phyloP scores from a whole-genome alignment of 1,140 invertebrate genomes.

The Drosophila burlai region DNA sequence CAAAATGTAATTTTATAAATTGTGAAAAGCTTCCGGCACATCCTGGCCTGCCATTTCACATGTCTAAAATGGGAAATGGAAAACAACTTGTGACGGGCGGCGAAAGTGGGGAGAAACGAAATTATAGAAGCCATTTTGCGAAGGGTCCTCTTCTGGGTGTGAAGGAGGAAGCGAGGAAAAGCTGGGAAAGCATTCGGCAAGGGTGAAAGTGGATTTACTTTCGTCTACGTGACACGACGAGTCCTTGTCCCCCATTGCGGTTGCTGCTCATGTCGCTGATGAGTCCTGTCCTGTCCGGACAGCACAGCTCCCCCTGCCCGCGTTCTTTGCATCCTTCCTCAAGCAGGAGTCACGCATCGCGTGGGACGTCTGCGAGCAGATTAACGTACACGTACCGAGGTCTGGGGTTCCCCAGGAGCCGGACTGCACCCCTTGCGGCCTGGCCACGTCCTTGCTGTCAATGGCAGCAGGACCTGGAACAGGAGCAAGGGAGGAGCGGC shows the following conservation, averaged over 20 bases:
- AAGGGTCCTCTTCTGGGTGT: not conserved
- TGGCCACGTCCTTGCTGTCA: slow-evolving; percentile 68
- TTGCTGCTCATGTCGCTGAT: slow-evolving; percentile 48
- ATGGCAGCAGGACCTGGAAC: slow-evolving; percentile 43
- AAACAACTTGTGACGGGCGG: slow-evolving; percentile 35
- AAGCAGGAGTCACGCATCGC: slow-evolving; percentile 75
- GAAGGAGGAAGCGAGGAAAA: slow-evolving; percentile 15
- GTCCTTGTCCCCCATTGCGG: slow-evolving; percentile 48
- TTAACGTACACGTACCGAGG: slow-evolving; percentile 57
- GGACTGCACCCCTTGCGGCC: slow-evolving; percentile 23
- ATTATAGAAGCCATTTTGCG: slow-evolving; percentile 79
- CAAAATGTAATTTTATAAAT: slow-evolving; percentile 82
- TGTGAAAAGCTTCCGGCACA: slow-evolving; percentile 77
- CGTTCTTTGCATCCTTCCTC: slow-evolving; percentile 20
- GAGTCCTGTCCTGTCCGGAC: slow-evolving; percentile 50
- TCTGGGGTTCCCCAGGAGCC: not conserved
- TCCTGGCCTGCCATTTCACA: slow-evolving; percentile 44
- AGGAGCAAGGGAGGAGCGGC: slow-evolving; percentile 6
- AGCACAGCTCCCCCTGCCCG: slow-evolving; percentile 11
- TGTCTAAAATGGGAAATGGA: slow-evolving; percentile 42
- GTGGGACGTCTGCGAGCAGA: slow-evolving; percentile 78
- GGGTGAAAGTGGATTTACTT: slow-evolving; percentile 83
- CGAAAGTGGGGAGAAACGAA: slow-evolving; percentile 41
- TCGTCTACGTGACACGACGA: slow-evolving; percentile 76
- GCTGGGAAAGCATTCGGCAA: slow-evolving; percentile 39